These are phyloP conservation scores for Trichomycterus rosablanca DNA, from an alignment of 2,113 vertebrate species.

Conservation along the genomic window DNA sequence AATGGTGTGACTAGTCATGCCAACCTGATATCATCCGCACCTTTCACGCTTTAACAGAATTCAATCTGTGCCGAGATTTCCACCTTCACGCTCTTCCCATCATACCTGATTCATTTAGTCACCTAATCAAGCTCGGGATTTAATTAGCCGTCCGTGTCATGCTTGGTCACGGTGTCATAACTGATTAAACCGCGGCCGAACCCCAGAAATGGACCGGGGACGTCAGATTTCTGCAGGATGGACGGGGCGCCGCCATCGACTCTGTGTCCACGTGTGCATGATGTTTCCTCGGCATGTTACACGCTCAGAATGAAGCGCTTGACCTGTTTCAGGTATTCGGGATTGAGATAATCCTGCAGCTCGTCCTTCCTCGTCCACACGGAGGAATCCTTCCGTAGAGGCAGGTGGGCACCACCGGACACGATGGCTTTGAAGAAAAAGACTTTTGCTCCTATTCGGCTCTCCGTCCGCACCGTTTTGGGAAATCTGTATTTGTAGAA, in stretches of 20 bases:
- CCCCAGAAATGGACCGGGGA: background rate
- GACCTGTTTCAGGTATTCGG: conserved; percentile 79
- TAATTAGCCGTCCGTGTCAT: conserved; percentile 11
- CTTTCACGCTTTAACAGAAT: too few species aligned
- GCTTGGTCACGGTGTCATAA: conserved; percentile 19
- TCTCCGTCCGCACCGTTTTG: conserved; percentile 67
- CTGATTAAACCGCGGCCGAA: conserved; percentile 16
- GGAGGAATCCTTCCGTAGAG: conserved; percentile 46
- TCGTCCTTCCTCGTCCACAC: conserved; percentile 85
- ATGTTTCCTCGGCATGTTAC: conserved; percentile 53
- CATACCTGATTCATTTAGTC: conserved; percentile 19
- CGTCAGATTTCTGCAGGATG: background rate
- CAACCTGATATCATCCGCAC: too few species aligned
- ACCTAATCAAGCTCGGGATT: conserved; percentile 14
- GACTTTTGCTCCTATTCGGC: conserved; percentile 75
- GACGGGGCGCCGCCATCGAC: too few species aligned
- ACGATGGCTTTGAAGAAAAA: conserved; percentile 97
- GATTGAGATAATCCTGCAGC: conserved; percentile 79
- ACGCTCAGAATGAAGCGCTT: conserved; percentile 72
- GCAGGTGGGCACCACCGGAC: conserved; percentile 50
- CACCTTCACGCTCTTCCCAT: background rate
- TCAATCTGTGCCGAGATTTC: too few species aligned
- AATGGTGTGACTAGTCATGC: too few species aligned
- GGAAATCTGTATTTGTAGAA: conserved; percentile 95
- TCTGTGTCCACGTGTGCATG: background rate